Evolutionary conservation across 2,888 invertebrate genomes (phyloP), one percentile per base, ranked within the genome.

Genomic region (Drosophila basisetae): DNA sequence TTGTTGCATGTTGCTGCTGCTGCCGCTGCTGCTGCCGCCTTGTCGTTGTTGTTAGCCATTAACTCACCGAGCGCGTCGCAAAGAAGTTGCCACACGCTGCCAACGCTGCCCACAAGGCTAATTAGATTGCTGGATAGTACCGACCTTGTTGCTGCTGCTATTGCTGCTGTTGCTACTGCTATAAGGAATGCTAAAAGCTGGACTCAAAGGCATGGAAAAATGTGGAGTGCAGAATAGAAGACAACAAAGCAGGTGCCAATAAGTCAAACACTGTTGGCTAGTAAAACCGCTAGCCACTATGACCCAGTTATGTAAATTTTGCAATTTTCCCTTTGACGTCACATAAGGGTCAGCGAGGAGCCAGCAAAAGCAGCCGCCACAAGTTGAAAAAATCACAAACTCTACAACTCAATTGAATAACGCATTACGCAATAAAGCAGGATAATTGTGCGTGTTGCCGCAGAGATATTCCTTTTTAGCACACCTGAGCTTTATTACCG

Each of bases 401-500:
- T 67, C 53, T 71, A 77, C 83, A 73, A 58, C 30, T 72, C 43
- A 50, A 69, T 85, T 73, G 59, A 50, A 70, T 75, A 52, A 62
- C 50, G 50, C 49, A 70, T 90, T 89, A 71, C 72, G 81, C 68
- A 89, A 89, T 81, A 71, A 55, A 60, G 67, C 64, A 64, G 68
- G 76, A 89, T 90, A 89, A 90, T 85, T 85, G 87, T 73, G 74
- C 64, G 54, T 54, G 60, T 53, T 68, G 60, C 53, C 55, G 59
- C 70, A 71, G 69, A 72, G 41, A 63, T 71, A 68, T 61, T 25
- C 49, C 61, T 67, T 83, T 77, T 73, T 71, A 55, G 70, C 72
- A 73, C 85, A 85, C 91, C 91, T 85, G 91, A 89, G 89, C 68
- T 87, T 73, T 90, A 85, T 89, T 86, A 78, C 55, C 59, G 60